Conservation (phyloP, 2,888 invertebrate species). For the Odontocolon sp. region DNA sequence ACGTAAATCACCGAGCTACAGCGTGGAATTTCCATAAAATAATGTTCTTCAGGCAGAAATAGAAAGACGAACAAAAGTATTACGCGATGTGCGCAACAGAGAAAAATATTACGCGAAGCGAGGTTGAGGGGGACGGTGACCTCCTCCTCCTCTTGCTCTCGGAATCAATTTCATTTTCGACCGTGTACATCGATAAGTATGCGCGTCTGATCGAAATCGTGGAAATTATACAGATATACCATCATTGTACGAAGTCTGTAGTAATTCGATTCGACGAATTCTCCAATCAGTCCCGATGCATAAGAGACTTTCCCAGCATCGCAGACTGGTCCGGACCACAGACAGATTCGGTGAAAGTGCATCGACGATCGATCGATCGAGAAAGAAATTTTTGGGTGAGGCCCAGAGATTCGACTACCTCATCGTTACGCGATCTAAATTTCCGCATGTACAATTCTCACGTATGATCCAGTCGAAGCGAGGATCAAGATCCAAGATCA, state of each 20-base stretch:
- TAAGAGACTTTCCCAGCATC: conserved; percentile 22
- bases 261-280: conserved; percentile 50
- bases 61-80: too few species aligned
- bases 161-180: conserved; percentile 45
- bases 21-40: too few species aligned
- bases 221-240: conserved; percentile 15
- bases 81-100: background rate
- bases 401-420: background rate
- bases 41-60: too few species aligned
- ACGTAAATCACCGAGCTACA: too few species aligned
- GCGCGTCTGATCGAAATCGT: conserved; percentile 10
- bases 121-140: conserved; percentile 27
- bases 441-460: background rate
- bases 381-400: conserved; percentile 16
- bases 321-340: background rate
- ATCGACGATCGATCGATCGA: conserved; percentile 37
- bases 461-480: too few species aligned
- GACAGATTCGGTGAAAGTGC: conserved; percentile 51
- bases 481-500: background rate
- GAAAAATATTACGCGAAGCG: conserved; percentile 13
- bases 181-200: background rate
- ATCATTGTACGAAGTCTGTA: background rate
- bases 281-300: conserved; percentile 32
- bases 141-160: too few species aligned
- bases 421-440: conserved; percentile 1